These are phyloP conservation scores for Alviniconcha strummeri DNA, from an alignment of 2,888 invertebrate species.

Conservation along the genomic window DNA sequence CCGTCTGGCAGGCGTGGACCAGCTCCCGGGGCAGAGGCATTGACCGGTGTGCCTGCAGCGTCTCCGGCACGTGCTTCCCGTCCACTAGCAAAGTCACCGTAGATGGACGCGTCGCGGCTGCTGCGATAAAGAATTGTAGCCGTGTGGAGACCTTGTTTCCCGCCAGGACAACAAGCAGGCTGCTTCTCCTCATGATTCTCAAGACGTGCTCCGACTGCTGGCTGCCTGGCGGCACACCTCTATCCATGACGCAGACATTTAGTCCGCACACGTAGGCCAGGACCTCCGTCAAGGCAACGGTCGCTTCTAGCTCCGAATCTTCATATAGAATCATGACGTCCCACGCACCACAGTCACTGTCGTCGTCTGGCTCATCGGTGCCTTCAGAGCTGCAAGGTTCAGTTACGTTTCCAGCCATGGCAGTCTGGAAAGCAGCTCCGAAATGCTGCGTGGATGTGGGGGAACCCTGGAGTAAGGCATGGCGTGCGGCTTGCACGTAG, in stretches of 20 bases:
- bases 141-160: neutral
- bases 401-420: no score
- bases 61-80: slow-evolving; percentile 14
- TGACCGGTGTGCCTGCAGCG: slow-evolving; percentile 3
- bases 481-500: no score
- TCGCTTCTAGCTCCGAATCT: neutral
- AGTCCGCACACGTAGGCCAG: neutral
- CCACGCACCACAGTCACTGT: neutral
- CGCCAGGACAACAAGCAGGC: slow-evolving; percentile 7
- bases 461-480: no score
- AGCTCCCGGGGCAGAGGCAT: neutral
- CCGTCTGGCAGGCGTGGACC: neutral
- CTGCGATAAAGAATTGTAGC: neutral
- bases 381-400: neutral
- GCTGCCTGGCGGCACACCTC: neutral
- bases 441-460: no score
- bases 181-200: neutral
- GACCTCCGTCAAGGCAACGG: neutral
- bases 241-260: neutral
- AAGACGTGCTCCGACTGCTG: neutral
- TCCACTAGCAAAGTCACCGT: slow-evolving; percentile 16
- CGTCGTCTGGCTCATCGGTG: neutral
- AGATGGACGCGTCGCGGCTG: neutral
- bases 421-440: no score
- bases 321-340: neutral